These are phyloP conservation scores for Nyctibius bracteatus DNA, from an alignment of 2,113 vertebrate species.

Conservation along the genomic window DNA sequence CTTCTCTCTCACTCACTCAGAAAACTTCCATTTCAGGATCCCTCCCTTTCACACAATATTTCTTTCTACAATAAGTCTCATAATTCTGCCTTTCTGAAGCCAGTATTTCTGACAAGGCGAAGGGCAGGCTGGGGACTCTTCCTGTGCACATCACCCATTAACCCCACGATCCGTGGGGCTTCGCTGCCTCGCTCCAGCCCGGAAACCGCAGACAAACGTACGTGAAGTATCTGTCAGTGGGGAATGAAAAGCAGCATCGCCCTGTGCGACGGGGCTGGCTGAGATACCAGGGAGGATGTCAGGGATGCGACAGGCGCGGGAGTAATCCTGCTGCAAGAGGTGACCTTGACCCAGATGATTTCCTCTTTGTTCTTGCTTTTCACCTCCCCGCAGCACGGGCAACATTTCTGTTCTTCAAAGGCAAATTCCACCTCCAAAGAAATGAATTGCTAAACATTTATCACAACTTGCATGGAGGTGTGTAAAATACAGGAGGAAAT, in stretches of 20 bases:
- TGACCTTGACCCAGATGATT: neutral
- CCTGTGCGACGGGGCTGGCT: fast-evolving
- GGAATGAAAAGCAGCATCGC: neutral
- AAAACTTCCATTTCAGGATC: neutral
- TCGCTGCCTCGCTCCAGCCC: neutral
- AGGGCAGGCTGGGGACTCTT: neutral
- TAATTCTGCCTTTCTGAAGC: neutral
- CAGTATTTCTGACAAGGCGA: neutral
- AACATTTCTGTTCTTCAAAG: neutral
- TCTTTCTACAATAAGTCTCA: fast-evolving
- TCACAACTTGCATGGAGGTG: constrained; percentile 3
- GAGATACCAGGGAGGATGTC: neutral
- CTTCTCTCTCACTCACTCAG: neutral
- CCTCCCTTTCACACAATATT: neutral
- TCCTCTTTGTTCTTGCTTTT: neutral
- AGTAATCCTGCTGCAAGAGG: neutral
- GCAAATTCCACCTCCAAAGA: neutral
- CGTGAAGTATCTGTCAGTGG: neutral
- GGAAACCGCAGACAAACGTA: fast-evolving
- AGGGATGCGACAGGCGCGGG: neutral
- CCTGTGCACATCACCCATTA: neutral
- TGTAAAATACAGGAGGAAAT: neutral
- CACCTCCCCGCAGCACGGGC: fast-evolving
- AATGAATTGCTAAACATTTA: neutral
- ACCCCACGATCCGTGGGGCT: fast-evolving